Evolutionary conservation across 2,888 invertebrate genomes (phyloP).

Genomic region (Aradus depressus): DNA sequence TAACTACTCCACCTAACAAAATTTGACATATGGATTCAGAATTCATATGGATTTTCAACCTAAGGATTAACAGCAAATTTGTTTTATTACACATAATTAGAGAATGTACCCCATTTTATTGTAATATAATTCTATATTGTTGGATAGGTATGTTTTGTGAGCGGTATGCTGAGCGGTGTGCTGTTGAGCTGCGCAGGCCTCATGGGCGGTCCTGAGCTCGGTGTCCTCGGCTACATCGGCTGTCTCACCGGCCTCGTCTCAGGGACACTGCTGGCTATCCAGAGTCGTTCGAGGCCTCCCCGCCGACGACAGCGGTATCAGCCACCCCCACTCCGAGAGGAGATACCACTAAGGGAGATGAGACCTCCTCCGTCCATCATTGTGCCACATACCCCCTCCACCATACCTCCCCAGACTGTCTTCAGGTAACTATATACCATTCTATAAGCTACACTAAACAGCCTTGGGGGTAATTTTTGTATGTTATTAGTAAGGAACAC

Average conservation of each 20-base stretch:
- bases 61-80: too few species aligned
- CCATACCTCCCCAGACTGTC: neutral
- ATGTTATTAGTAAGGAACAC: too few species aligned
- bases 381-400: neutral
- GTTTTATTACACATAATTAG: too few species aligned
- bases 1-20: too few species aligned
- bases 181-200: conserved; percentile 54
- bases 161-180: conserved; percentile 53
- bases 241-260: conserved; percentile 51
- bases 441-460: too few species aligned
- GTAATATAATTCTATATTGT: conserved; percentile 29
- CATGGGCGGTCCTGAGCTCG: conserved; percentile 52
- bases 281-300: conserved; percentile 47
- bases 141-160: conserved; percentile 57
- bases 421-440: too few species aligned
- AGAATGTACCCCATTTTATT: neutral
- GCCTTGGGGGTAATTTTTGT: too few species aligned
- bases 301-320: conserved; percentile 41
- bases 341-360: conserved; percentile 5
- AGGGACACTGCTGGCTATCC: conserved; percentile 49
- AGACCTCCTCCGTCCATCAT: neutral
- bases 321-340: conserved; percentile 33
- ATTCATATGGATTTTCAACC: too few species aligned
- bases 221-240: conserved; percentile 56
- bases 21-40: too few species aligned